These are phyloP conservation scores for Falco naumanni DNA, from an alignment of 2,797 vertebrate species.

Conservation along the genomic window DNA sequence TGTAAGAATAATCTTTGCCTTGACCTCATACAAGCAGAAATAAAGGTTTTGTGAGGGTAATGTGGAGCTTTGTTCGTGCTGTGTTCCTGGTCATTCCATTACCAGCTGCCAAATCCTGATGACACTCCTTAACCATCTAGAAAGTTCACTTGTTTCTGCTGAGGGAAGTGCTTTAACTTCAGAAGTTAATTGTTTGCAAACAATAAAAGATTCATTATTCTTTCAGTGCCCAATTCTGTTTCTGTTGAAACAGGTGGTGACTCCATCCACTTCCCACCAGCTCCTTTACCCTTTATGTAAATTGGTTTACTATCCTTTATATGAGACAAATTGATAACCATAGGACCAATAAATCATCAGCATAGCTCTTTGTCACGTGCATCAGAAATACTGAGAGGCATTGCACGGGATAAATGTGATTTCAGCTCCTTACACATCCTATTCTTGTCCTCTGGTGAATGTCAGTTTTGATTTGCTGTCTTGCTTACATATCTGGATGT, in stretches of 20 bases:
- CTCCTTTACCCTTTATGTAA: background rate
- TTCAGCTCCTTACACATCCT: background rate
- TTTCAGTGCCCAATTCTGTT: background rate
- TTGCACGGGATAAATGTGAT: background rate
- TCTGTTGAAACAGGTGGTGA: background rate
- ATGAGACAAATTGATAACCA: background rate
- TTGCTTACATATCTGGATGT: background rate
- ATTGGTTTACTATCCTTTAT: background rate
- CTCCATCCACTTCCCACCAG: background rate
- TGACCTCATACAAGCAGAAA: background rate
- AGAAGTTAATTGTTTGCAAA: background rate
- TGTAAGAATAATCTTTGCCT: background rate
- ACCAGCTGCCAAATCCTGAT: background rate
- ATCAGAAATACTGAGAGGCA: background rate
- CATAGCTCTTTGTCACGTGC: background rate
- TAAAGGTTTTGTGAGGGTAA: background rate
- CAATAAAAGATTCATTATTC: background rate
- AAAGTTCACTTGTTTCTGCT: background rate
- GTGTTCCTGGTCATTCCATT: background rate
- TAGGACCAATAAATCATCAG: background rate
- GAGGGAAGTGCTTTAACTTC: background rate
- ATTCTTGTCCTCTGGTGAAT: background rate
- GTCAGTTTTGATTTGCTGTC: background rate
- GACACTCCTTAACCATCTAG: background rate
- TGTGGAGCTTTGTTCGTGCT: rapidly evolving